phyloP scores from a whole-genome alignment of 2,797 vertebrate species.

The Pseudomugil gertrudae region DNA sequence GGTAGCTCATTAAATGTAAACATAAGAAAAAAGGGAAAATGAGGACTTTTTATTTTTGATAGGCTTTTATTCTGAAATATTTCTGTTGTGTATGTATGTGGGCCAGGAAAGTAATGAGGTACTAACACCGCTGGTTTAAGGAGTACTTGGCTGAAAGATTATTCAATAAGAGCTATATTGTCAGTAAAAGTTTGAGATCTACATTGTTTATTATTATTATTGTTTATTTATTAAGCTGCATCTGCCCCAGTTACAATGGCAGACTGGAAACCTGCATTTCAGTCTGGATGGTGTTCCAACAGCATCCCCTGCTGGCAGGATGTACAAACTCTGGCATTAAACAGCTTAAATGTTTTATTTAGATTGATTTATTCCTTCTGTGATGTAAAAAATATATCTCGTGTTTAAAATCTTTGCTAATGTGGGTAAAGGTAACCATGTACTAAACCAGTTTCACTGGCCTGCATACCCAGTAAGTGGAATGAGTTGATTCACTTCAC shows the following conservation, averaged over 20 bases:
- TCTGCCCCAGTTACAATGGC: background rate
- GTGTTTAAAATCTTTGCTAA: background rate
- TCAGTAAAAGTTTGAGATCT: no score
- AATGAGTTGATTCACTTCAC: background rate
- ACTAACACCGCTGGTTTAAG: background rate
- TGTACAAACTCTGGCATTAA: background rate
- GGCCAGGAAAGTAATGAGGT: no score
- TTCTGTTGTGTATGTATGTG: no score
- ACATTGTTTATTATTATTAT: no score
- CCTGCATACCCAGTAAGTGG: background rate
- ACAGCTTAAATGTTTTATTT: background rate
- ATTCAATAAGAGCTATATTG: no score
- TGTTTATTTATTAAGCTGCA: background rate
- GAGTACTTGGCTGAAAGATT: background rate
- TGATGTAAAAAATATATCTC: background rate
- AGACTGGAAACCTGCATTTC: background rate
- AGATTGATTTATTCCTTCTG: background rate
- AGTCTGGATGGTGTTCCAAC: constrained; percentile 51
- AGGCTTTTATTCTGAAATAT: no score
- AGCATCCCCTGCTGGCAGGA: constrained; percentile 69
- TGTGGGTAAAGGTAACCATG: background rate
- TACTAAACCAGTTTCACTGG: background rate
- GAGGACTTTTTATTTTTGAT: no score
- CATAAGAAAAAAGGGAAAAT: no score
- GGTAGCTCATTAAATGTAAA: no score